Evolutionary conservation across 2,113 vertebrate genomes (phyloP).

Genomic region (Vicugna pacos): DNA sequence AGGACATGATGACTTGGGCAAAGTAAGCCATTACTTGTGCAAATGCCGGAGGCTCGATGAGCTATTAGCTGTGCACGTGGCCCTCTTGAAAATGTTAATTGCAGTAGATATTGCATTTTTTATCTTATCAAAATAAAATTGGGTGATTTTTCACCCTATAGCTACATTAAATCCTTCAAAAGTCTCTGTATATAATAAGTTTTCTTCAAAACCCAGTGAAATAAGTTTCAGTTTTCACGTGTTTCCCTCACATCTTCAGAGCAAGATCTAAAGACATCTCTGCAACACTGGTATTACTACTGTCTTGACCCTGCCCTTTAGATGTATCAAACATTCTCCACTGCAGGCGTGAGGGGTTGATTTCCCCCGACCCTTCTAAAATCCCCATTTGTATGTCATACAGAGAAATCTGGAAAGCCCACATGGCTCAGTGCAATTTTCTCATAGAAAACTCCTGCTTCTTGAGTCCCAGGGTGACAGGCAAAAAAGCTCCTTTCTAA

Average conservation of each 20-base stretch:
- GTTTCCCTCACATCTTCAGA: slow-evolving; percentile 28
- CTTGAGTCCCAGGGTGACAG: slow-evolving; percentile 39
- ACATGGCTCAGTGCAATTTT: slow-evolving; percentile 64
- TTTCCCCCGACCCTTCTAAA: slow-evolving; percentile 58
- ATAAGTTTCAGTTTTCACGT: not conserved
- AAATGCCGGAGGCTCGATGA: not conserved
- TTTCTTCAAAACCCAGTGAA: slow-evolving; percentile 2
- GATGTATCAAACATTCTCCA: slow-evolving; percentile 38
- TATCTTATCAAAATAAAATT: slow-evolving; percentile 49
- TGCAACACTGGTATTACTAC: slow-evolving; percentile 9
- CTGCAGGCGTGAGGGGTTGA: not conserved
- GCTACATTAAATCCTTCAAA: slow-evolving; percentile 28
- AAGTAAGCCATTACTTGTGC: slow-evolving; percentile 20
- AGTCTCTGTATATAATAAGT: not conserved
- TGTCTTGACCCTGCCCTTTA: not conserved
- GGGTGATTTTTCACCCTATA: not conserved
- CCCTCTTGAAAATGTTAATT: slow-evolving; percentile 25
- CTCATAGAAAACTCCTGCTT: slow-evolving; percentile 65
- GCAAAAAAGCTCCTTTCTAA: slow-evolving; percentile 63
- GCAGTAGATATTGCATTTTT: not conserved
- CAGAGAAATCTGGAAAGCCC: slow-evolving; percentile 52
- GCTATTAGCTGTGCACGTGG: not conserved
- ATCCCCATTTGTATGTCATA: slow-evolving; percentile 51
- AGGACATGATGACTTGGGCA: not conserved
- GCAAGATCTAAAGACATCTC: slow-evolving; percentile 22